phyloP scores from a whole-genome alignment of 2,888 invertebrate species.

The Acronicta psi region DNA sequence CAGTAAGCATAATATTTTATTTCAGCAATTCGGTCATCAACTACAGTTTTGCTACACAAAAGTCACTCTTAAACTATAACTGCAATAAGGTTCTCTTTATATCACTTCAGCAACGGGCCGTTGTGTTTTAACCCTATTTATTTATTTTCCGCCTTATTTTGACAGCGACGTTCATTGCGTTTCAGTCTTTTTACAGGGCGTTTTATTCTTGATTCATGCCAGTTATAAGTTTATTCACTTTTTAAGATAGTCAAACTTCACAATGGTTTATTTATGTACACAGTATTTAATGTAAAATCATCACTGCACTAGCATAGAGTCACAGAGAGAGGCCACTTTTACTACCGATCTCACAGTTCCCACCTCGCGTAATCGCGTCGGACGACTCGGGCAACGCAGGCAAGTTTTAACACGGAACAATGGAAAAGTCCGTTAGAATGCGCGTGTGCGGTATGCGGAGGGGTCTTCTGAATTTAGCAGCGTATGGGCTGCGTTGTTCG shows the following conservation, averaged over 20 bases:
- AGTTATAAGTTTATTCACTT: conserved; percentile 54
- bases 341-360: conserved; percentile 79
- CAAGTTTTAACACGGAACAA: conserved; percentile 75
- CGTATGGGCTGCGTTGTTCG: conserved; percentile 83
- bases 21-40: conserved; percentile 69
- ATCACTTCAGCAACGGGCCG: conserved; percentile 65
- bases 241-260: conserved; percentile 25
- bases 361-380: conserved; percentile 86
- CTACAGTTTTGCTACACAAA: conserved; percentile 61
- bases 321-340: conserved; percentile 75
- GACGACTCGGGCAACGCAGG: conserved; percentile 85
- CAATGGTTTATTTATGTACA: conserved; percentile 52
- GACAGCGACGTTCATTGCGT: conserved; percentile 73
- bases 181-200: conserved; percentile 45
- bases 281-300: conserved; percentile 67
- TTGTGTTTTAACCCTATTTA: conserved; percentile 84
- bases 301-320: conserved; percentile 65
- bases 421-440: conserved; percentile 52
- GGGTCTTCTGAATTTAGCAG: conserved; percentile 74
- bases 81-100: conserved; percentile 74
- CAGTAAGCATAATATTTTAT: conserved; percentile 71
- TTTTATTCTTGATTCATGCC: conserved; percentile 56
- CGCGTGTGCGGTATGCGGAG: conserved; percentile 37
- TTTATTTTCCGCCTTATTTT: conserved; percentile 86
- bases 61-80: conserved; percentile 65